A percentile compares a stretch with the other conserved stretches of the same genome.
Conservation (phyloP, 2,888 invertebrate genomes). For the Zygaena filipendulae region DNA sequence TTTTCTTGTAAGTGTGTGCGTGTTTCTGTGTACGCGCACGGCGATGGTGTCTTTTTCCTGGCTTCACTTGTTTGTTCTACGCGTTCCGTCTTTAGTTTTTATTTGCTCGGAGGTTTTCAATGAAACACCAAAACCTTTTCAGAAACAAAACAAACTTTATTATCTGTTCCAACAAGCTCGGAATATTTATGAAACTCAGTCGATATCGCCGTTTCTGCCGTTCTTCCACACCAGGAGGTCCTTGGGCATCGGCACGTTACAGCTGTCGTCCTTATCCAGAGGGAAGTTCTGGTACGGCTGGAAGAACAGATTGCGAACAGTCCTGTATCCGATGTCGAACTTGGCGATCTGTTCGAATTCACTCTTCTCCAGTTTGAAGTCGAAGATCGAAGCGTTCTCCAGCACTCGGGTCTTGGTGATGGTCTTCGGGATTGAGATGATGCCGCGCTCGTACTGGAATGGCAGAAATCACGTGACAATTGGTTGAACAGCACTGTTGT, state of each 20-base stretch:
- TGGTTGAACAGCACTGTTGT: no score
- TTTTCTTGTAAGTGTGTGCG: no score
- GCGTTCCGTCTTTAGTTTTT: no score
- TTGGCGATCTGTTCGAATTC: slow-evolving; percentile 29
- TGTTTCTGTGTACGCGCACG: no score
- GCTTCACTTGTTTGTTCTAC: no score
- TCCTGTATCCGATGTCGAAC: slow-evolving; percentile 38
- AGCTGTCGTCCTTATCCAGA: slow-evolving; percentile 25
- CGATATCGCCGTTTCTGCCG: slow-evolving; percentile 25
- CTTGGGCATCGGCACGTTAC: slow-evolving; percentile 20
- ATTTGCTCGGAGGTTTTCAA: no score
- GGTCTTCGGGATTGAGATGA: slow-evolving; percentile 40
- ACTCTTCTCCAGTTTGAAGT: slow-evolving; percentile 30
- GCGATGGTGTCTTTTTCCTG: no score
- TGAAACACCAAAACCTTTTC: no score
- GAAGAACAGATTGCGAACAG: slow-evolving; percentile 28
- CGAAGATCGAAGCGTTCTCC: slow-evolving; percentile 47
- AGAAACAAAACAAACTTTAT: no score
- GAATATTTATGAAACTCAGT: slow-evolving; percentile 11
- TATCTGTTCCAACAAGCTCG: no score
- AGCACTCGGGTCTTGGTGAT: slow-evolving; percentile 30
- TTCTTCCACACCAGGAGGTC: slow-evolving; percentile 29
- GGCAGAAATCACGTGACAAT: slow-evolving; percentile 2
- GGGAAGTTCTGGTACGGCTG: slow-evolving; percentile 34
- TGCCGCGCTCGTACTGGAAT: slow-evolving; percentile 40